Conservation (phyloP, 2,113 vertebrate species). For the Crocuta crocuta region DNA sequence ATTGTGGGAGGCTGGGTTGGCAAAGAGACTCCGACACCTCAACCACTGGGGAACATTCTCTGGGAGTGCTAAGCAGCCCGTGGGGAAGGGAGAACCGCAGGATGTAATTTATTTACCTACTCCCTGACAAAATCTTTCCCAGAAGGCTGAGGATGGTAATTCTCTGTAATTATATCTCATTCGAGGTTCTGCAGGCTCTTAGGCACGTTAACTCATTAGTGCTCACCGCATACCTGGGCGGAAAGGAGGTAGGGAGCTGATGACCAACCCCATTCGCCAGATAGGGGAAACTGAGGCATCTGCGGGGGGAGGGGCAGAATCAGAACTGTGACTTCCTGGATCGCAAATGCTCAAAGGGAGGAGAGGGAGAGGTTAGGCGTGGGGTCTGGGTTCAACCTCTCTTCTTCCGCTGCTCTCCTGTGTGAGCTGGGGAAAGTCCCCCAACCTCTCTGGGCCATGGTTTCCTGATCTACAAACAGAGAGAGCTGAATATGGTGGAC, state of each 20-base stretch:
- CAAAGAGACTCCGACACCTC: not conserved
- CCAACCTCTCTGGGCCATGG: not conserved
- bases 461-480: not conserved
- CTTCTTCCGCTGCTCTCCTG: not conserved
- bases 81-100: conserved; percentile 82
- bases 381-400: rapidly evolving
- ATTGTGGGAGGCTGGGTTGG: not conserved
- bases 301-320: too few relatives aligned
- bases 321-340: not conserved
- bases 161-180: conserved; percentile 73
- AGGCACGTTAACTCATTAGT: conserved; percentile 26
- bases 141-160: conserved; percentile 64
- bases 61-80: conserved; percentile 84
- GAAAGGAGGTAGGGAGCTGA: rapidly evolving
- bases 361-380: not conserved
- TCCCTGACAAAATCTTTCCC: conserved; percentile 62
- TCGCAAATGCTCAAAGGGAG: not conserved
- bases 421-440: not conserved
- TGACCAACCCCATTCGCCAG: not conserved
- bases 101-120: conserved; percentile 84
- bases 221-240: not conserved
- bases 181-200: not conserved
- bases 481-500: too few relatives aligned
- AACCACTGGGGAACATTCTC: conserved; percentile 1
- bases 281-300: not conserved